These are phyloP conservation scores for Tyria jacobaeae DNA, from an alignment of 2,888 invertebrate genomes.

Conservation along the genomic window DNA sequence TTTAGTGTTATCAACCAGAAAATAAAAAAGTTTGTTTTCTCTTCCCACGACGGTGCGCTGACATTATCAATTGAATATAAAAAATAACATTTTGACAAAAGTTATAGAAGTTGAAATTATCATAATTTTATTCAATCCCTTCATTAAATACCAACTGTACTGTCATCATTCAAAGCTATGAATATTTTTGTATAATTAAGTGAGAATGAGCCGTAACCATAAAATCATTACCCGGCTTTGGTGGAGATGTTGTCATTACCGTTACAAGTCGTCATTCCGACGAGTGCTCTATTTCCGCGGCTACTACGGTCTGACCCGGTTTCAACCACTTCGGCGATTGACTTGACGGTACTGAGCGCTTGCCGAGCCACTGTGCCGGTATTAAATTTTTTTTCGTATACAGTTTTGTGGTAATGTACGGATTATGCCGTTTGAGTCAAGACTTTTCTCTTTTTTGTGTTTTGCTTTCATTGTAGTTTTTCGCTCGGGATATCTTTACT, in stretches of 20 bases:
- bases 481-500: not conserved
- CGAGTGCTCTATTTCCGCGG: slow-evolving; percentile 58
- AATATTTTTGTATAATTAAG: not conserved
- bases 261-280: slow-evolving; percentile 43
- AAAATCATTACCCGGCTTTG: slow-evolving; percentile 28
- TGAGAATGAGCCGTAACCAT: not conserved
- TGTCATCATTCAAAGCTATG: not conserved
- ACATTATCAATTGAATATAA: too few species aligned
- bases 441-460: not conserved
- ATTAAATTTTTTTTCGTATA: slow-evolving; percentile 33
- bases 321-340: slow-evolving; percentile 71
- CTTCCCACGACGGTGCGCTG: too few species aligned
- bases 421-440: slow-evolving; percentile 6
- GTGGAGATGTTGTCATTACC: slow-evolving; percentile 36
- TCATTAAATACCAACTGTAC: not conserved
- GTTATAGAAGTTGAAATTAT: not conserved
- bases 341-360: slow-evolving; percentile 48
- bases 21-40: too few species aligned
- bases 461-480: not conserved
- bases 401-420: slow-evolving; percentile 8
- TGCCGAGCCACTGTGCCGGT: slow-evolving; percentile 33
- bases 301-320: slow-evolving; percentile 56
- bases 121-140: not conserved
- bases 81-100: not conserved
- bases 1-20: too few species aligned